Evolutionary conservation across 2,113 vertebrate species (phyloP), one percentile per base, ranked within the genome.

Genomic region (Oryctolagus cuniculus): DNA sequence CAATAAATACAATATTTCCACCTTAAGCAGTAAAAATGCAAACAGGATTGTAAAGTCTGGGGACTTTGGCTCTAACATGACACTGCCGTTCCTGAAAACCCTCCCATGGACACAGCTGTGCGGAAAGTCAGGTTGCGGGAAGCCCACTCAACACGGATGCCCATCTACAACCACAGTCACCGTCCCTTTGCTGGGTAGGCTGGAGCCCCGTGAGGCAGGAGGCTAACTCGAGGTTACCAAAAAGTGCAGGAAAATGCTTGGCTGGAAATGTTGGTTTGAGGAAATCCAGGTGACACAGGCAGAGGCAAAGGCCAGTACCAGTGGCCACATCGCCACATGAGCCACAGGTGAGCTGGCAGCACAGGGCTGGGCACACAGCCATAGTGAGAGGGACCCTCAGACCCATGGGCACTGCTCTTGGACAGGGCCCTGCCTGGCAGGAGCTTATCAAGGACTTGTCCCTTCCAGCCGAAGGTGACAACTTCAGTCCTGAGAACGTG

Each of bases 71-170:
- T 29, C 3, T 16, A 9, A 11, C 0, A 2, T 24, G 78, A 61
- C 6, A 55, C 0, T 10, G 27, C 36, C 9, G 1, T 73, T 92
- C 58, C 36, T 17, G 10, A 58, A 34, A 51, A 13, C 53, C 10
- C 27, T 74, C 31, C 51, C 31, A 11, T 6, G 24, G 29, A 61
- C 34, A 55, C 21, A 73, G 16, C 4, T 24, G 6, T 55, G 70
- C 58, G n/a, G 15, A 55, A 84, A 74, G 19, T 63, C 29, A 0
- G 29, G 19, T 21, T 34, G 25, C 5, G 7, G 53, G 55, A 74
- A 1, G 15, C 44, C 0, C 29, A 8, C 8, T 36, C 8, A 4
- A 55, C 58, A 51, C 3, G 3, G 0, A 25, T 0, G 19, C n/a
- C 12, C 5, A 5, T 31, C 58, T 64, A 19, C 5, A n/a, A 21